These are phyloP conservation scores for Oligia strigilis DNA, from an alignment of 2,888 invertebrate genomes.

Conservation along the genomic window DNA sequence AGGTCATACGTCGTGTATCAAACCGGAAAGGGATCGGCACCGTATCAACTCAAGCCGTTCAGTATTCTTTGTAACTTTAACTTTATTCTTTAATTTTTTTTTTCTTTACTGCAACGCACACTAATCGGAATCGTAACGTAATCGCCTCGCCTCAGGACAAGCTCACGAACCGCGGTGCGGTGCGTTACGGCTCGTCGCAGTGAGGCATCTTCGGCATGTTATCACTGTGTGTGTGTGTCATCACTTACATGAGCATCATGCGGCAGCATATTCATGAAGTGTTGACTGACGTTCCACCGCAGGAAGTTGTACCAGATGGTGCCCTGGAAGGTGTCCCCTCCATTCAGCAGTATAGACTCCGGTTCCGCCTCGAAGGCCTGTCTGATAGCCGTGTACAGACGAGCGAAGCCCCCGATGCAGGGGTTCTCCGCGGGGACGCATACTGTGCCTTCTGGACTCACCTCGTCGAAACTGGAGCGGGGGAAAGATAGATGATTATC, in stretches of 20 bases:
- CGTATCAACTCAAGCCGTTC: no score
- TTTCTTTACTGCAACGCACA: no score
- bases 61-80: no score
- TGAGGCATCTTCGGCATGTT: no score
- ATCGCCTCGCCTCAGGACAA: no score
- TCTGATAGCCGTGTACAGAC: conserved; percentile 91
- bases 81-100: no score
- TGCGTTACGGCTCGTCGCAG: no score
- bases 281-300: conserved; percentile 93
- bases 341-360: conserved; percentile 91
- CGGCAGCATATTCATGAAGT: conserved; percentile 94
- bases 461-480: conserved; percentile 91
- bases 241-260: conserved; percentile 94
- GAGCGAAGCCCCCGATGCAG: conserved; percentile 93
- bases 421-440: conserved; percentile 86
- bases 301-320: conserved; percentile 95
- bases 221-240: no score
- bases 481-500: background rate
- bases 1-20: no score
- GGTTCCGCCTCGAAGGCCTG: conserved; percentile 90
- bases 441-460: conserved; percentile 89
- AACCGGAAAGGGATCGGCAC: no score
- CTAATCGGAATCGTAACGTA: no score
- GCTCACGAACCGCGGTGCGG: no score
- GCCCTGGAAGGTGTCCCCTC: conserved; percentile 92